A percentile compares a stretch with the other conserved stretches of the same genome.
Evolutionary conservation across 2,797 vertebrate genomes (phyloP).

Genomic region (Amphiprion clarkii): DNA sequence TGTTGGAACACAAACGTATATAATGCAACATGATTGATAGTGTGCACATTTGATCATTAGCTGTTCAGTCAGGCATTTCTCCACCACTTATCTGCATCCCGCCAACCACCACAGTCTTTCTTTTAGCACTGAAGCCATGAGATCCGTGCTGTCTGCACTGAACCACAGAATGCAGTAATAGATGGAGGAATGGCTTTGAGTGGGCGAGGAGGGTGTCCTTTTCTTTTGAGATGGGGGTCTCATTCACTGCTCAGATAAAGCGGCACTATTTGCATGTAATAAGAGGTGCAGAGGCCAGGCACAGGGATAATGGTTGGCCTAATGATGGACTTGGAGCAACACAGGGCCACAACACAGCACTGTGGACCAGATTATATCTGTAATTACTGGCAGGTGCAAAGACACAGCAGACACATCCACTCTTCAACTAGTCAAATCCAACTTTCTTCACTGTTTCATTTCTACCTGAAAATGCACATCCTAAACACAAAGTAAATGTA

Average conservation of each 20-base stretch:
- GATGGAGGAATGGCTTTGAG: slow-evolving; percentile 71
- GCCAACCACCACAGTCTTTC: slow-evolving; percentile 14
- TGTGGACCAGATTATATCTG: slow-evolving; percentile 53
- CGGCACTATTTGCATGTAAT: slow-evolving; percentile 87
- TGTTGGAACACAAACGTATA: neutral
- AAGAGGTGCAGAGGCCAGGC: slow-evolving; percentile 78
- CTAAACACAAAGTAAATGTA: neutral
- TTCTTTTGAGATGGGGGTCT: slow-evolving; percentile 68
- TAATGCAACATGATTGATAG: neutral
- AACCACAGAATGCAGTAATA: slow-evolving; percentile 59
- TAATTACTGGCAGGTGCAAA: slow-evolving; percentile 75
- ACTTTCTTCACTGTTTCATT: slow-evolving; percentile 5
- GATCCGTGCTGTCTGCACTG: slow-evolving; percentile 47
- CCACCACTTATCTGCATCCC: slow-evolving; percentile 36
- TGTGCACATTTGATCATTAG: slow-evolving; percentile 8
- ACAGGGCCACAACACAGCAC: slow-evolving; percentile 33
- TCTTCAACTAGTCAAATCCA: neutral
- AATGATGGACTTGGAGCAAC: slow-evolving; percentile 63
- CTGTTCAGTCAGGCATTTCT: neutral
- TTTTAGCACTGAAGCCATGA: slow-evolving; percentile 54
- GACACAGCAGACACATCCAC: slow-evolving; percentile 8
- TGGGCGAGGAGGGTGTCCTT: slow-evolving; percentile 57
- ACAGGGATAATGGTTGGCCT: slow-evolving; percentile 60
- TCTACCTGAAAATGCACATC: neutral
- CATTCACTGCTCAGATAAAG: slow-evolving; percentile 85